Conservation (phyloP, 2,113 vertebrate genomes). For the Vulpes lagopus region DNA sequence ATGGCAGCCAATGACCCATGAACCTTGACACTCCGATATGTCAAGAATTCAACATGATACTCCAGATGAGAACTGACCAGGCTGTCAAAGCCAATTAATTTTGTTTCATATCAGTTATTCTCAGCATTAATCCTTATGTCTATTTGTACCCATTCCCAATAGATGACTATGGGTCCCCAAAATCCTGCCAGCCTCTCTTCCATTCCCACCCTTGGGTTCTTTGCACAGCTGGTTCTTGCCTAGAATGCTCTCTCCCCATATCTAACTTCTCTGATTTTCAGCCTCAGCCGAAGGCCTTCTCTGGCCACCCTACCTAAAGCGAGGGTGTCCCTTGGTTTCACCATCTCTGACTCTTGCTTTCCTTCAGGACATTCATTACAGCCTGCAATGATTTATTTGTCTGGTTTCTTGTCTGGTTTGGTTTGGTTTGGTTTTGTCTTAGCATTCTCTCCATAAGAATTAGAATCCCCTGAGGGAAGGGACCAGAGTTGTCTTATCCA, state of each 20-base stretch:
- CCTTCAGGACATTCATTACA: not conserved
- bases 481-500: not conserved
- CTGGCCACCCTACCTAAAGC: not conserved
- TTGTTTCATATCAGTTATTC: conserved; percentile 29
- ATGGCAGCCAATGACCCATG: not conserved
- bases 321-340: not conserved
- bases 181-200: not conserved
- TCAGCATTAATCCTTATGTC: not conserved
- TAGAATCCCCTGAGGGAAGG: not conserved
- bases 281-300: not conserved
- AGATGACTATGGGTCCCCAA: not conserved
- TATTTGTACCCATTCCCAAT: not conserved
- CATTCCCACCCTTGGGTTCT: not conserved
- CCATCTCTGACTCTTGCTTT: not conserved
- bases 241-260: not conserved
- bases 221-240: not conserved
- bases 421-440: conserved; percentile 1
- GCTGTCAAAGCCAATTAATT: conserved; percentile 28
- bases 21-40: not conserved
- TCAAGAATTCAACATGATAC: conserved; percentile 1
- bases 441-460: not conserved
- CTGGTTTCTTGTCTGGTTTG: not conserved
- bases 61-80: not conserved
- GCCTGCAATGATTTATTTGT: not conserved
- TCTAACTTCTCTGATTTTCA: not conserved